These are phyloP conservation scores for Anoplopoma fimbria DNA, from an alignment of 2,113 vertebrate species.

Conservation along the genomic window DNA sequence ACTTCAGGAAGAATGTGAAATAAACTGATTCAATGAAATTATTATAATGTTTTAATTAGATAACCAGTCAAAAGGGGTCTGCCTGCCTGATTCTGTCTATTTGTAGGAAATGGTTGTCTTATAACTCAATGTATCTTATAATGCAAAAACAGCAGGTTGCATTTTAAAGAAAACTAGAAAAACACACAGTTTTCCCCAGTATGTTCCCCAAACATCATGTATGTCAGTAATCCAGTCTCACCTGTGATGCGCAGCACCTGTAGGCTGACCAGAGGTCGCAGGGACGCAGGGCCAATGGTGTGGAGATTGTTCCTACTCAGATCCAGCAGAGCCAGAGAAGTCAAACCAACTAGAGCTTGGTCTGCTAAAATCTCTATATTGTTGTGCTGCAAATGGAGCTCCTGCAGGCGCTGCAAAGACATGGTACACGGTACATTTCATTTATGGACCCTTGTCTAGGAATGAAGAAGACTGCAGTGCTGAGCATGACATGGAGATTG, in stretches of 20 bases:
- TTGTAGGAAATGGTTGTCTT: not conserved
- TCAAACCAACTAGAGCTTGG: constrained; percentile 87
- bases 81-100: not conserved
- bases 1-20: not conserved
- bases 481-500: not conserved
- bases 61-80: not conserved
- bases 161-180: not conserved
- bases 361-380: constrained; percentile 87
- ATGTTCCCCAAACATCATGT: not conserved
- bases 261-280: constrained; percentile 89
- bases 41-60: not conserved
- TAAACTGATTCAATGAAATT: not conserved
- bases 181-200: not conserved
- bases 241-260: constrained; percentile 92
- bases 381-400: constrained; percentile 93
- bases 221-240: constrained; percentile 58
- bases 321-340: constrained; percentile 91
- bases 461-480: not conserved
- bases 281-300: constrained; percentile 85
- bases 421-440: not conserved
- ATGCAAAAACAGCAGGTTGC: not conserved
- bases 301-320: constrained; percentile 90
- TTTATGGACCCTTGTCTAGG: not conserved
- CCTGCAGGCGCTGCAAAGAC: constrained; percentile 88
- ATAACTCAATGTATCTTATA: too few relatives aligned